Conservation (phyloP, 2,797 vertebrate species). For the Microchirus variegatus region DNA sequence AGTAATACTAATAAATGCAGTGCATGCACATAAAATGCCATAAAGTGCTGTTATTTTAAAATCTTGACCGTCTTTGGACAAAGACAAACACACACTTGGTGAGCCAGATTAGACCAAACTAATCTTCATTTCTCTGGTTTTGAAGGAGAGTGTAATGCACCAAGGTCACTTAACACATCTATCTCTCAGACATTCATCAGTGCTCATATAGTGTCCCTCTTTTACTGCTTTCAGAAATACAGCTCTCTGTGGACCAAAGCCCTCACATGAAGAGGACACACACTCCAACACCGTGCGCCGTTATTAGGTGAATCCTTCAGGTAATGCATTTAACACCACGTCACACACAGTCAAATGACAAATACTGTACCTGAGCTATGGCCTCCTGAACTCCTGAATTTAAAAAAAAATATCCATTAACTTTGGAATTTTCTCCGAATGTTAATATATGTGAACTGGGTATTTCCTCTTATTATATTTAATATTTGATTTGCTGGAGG, state of each 20-base stretch:
- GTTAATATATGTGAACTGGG: conserved; percentile 27
- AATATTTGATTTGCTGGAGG: conserved; percentile 60
- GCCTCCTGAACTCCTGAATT: conserved; percentile 19
- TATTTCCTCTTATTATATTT: conserved; percentile 60
- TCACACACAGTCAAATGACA: conserved; percentile 18
- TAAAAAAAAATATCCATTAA: conserved; percentile 24
- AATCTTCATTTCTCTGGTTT: conserved; percentile 59
- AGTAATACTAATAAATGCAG: too few species aligned
- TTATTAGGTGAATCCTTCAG: conserved; percentile 30
- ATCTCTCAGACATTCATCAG: conserved; percentile 74
- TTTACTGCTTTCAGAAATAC: conserved; percentile 73
- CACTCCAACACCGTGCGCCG: conserved; percentile 41
- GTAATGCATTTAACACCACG: conserved; percentile 19
- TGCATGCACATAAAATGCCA: too few species aligned
- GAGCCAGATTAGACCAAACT: conserved; percentile 47
- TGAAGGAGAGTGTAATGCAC: conserved; percentile 74
- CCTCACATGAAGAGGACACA: conserved; percentile 56
- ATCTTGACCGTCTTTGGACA: background rate
- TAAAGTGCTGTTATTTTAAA: too few species aligned
- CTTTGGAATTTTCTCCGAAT: conserved; percentile 14
- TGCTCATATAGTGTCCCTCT: conserved; percentile 66
- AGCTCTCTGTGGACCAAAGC: conserved; percentile 60
- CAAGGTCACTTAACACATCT: conserved; percentile 80
- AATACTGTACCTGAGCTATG: conserved; percentile 2
- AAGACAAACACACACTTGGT: conserved; percentile 32